Percentiles rank a stretch among this genome's conserved stretches.
These are phyloP conservation scores for Gobio gobio DNA, from an alignment of 2,113 vertebrate species.

Conservation along the genomic window DNA sequence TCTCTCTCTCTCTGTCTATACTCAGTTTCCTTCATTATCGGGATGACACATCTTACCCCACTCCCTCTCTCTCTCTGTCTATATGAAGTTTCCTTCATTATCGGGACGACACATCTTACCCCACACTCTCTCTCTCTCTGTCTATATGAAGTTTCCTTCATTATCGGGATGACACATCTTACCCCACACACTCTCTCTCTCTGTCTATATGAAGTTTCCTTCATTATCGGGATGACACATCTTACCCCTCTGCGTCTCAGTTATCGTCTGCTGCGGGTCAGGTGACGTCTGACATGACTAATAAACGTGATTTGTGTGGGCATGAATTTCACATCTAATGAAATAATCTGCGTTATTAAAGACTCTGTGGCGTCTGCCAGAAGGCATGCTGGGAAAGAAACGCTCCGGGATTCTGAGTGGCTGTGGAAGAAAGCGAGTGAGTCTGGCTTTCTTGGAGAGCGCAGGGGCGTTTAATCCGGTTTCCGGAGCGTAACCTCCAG, in stretches of 20 bases:
- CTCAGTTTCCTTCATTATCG: too few species aligned
- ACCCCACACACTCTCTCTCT: neutral
- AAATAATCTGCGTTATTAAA: constrained; percentile 24
- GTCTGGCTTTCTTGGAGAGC: neutral
- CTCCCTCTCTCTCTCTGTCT: too few species aligned
- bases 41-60: too few species aligned
- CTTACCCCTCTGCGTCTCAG: too few species aligned
- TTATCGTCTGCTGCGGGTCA: too few species aligned
- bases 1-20: too few species aligned
- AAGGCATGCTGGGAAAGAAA: neutral
- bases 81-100: too few species aligned
- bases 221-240: neutral
- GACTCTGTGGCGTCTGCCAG: neutral
- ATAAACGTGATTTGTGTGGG: constrained; percentile 34
- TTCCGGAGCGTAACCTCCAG: neutral
- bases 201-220: too few species aligned
- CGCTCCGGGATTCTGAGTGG: neutral
- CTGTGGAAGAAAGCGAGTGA: neutral
- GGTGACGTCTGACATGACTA: neutral
- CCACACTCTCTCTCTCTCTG: too few species aligned
- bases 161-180: neutral
- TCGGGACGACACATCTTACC: too few species aligned
- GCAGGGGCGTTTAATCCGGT: constrained; percentile 2
- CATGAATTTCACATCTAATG: constrained; percentile 34
- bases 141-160: neutral